phyloP scores from a whole-genome alignment of 2,888 invertebrate species.

The Ctena decussata region DNA sequence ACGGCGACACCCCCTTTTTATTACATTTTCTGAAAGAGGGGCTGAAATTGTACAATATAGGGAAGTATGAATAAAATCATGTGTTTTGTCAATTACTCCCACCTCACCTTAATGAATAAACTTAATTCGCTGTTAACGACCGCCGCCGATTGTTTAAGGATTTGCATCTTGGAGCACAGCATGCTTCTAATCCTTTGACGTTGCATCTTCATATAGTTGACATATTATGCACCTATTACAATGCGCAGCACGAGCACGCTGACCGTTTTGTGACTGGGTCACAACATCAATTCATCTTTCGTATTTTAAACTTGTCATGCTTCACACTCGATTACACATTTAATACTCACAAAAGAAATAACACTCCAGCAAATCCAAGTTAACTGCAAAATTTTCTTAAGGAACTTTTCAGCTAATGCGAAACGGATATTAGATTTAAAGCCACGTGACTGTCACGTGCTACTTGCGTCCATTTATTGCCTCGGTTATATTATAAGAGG shows the following conservation, averaged over 20 bases:
- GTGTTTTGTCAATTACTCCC: too few species aligned
- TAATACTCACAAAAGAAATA: constrained; percentile 63
- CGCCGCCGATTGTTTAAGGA: not conserved
- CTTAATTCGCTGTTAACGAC: not conserved
- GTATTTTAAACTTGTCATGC: constrained; percentile 22
- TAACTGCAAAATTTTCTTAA: constrained; percentile 39
- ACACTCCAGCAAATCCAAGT: constrained; percentile 40
- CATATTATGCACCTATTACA: constrained; percentile 12
- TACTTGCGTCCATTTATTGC: not conserved
- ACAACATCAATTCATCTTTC: constrained; percentile 1
- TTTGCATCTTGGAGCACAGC: not conserved
- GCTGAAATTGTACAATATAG: too few species aligned
- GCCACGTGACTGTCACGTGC: constrained; percentile 59
- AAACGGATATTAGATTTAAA: constrained; percentile 64
- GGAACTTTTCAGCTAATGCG: constrained; percentile 37
- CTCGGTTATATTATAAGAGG: constrained; percentile 1
- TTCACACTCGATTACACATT: constrained; percentile 59
- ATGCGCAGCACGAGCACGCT: constrained; percentile 8
- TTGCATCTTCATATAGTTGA: not conserved
- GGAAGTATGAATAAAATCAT: too few species aligned
- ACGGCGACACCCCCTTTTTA: too few species aligned
- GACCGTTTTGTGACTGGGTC: not conserved
- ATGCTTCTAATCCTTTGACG: not conserved
- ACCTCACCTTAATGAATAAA: not conserved
- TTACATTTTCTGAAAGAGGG: too few species aligned